Evolutionary conservation across 1,140 invertebrate species (phyloP), one percentile per base, ranked within the genome.

Genomic region (Heterodera schachtii): DNA sequence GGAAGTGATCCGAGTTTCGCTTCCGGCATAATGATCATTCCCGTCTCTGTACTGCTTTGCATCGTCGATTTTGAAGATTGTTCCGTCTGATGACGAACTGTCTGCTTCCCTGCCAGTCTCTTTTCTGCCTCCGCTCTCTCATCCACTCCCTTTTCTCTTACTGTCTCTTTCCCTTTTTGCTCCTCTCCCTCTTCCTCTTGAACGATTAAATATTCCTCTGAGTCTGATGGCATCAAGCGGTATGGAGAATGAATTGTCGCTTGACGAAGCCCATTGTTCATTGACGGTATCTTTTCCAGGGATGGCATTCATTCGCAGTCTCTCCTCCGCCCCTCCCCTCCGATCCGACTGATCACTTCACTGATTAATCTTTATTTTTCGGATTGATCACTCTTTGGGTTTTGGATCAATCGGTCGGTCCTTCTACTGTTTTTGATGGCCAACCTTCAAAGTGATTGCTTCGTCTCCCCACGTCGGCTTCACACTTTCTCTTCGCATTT

Each of bases 131-230:
- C 69, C 60, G 16, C 41, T 41, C 66, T 47, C 13, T 66, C 21
- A 21, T 70, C 60, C 76, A 6, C 21, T 4, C n/a, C 43, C 4
- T 47, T 19, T 47, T 43, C 11, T 74, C 57, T 46, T 7, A 60
- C 44, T 46, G 69, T 11, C 21, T 43, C 41, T 78, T 19, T 70
- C 60, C 46, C n/a, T 31, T 46, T 13, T 44, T 67, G 43, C 67
- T 77, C 75, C 67, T 46, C 74, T 13, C 75, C 67, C 67, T 69
- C 69, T 6, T 41, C 69, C 49, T 78, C 76, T 41, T 78, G 60
- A 60, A 78, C 66, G 11, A 78, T 78, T 21, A 78, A 47, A 67
- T 78, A 78, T 31, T 78, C 76, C 66, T 78, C 76, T 19, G 76
- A 78, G 9, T 78, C 76, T 4, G 57, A 64, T 64, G 57, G 57